Conservation (phyloP, 2,113 vertebrate genomes). For the Charina bottae region DNA sequence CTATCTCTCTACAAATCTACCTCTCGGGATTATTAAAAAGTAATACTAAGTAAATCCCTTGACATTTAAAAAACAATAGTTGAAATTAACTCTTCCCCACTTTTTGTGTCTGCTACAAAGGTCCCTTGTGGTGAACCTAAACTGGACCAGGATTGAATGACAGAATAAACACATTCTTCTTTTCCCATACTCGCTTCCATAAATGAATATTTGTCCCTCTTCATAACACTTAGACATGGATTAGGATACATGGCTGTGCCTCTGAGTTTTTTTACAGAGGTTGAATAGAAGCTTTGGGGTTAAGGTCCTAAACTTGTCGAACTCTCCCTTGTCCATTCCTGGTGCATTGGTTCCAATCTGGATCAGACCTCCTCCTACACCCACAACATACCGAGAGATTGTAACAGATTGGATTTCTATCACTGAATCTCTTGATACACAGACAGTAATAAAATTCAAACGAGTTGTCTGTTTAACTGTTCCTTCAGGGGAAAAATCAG, state of each 20-base stretch:
- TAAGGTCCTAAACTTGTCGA: no score
- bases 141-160: not conserved
- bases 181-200: not conserved
- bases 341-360: not conserved
- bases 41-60: no score
- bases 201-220: no score
- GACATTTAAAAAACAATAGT: not conserved
- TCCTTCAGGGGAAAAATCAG: no score
- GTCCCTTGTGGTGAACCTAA: not conserved
- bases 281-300: not conserved
- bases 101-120: not conserved
- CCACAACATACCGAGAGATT: not conserved
- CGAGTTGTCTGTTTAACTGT: not conserved
- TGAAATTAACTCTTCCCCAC: no score
- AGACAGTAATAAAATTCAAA: not conserved
- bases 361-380: not conserved
- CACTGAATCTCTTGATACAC: not conserved
- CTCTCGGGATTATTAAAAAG: not conserved
- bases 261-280: not conserved
- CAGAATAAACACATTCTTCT: not conserved
- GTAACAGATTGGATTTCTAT: not conserved
- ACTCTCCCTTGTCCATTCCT: no score
- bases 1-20: not conserved
- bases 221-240: not conserved
- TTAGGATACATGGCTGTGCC: not conserved